Evolutionary conservation across 2,888 invertebrate genomes (phyloP), one percentile per base, ranked within the genome.

Genomic region (Tribolium freemani): DNA sequence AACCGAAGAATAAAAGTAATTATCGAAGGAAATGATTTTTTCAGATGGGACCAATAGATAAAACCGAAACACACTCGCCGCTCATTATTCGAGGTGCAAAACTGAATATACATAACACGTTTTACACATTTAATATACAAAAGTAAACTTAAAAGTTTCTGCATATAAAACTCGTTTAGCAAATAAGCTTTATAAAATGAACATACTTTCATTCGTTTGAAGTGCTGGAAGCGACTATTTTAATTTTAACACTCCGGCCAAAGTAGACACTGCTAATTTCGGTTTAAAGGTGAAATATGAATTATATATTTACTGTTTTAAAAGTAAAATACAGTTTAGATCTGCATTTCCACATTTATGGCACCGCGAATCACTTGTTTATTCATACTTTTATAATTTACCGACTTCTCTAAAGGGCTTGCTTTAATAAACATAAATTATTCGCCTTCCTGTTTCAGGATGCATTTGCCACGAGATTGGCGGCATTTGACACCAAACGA

Each of bases 141-240:
- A 79, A 76, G 76, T 79, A 76, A 78, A 78, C 78, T 75, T 75
- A 77, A 38, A 38, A 79, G 77, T 81, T 78, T 81, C 80, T 77
- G 78, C 80, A 79, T 78, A 80, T 77, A 78, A 79, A 80, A 77
- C 79, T 77, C 80, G 79, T 78, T 79, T 76, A 71, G 77, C 77
- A 79, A 80, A 81, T 81, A 81, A 79, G 78, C 80, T 80, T 78
- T 79, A 75, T 76, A 75, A 77, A 78, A 78, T 78, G 79, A 77
- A 80, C 79, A 80, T 78, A 81, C 81, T 80, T 80, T 81, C 79
- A 78, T 80, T 78, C 78, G 77, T 76, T 80, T 76, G 68, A 75
- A 75, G 75, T 75, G 76, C 75, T 73, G 69, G 71, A 67, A 75
- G 75, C 75, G 75, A 68, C 70, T 69, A 74, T 77, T 77, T 74